Conservation (phyloP, 2,797 vertebrate species). For the Sebastes dallii region DNA sequence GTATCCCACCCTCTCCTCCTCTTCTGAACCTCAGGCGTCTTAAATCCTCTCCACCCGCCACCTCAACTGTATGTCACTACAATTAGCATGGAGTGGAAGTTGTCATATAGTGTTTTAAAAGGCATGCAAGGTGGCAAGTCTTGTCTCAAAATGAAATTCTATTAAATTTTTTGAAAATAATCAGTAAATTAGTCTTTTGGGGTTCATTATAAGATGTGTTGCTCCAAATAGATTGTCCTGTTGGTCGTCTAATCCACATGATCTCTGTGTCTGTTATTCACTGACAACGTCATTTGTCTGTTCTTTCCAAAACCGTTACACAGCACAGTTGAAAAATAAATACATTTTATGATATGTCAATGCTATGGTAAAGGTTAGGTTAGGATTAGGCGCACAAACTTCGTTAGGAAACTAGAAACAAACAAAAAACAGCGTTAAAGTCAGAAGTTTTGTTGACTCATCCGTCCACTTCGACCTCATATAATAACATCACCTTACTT, state of each 20-base stretch:
- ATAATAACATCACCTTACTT: neutral
- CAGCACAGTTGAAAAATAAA: neutral
- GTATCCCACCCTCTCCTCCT: slow-evolving; percentile 9
- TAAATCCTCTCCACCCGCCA: neutral
- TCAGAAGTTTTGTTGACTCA: neutral
- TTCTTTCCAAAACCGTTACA: neutral
- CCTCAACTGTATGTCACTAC: slow-evolving; percentile 17
- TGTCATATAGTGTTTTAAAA: neutral
- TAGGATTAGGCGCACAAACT: neutral
- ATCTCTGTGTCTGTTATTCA: too few relatives aligned
- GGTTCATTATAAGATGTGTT: neutral
- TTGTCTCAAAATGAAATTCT: neutral
- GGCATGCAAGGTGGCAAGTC: neutral
- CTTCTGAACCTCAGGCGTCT: slow-evolving; percentile 45
- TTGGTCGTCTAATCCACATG: neutral
- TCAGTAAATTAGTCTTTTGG: neutral
- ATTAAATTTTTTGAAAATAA: neutral
- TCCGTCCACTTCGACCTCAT: neutral
- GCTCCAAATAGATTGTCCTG: neutral
- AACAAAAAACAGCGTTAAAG: neutral
- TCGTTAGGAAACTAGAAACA: neutral
- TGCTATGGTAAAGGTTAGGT: neutral
- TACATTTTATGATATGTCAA: neutral
- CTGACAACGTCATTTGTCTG: neutral
- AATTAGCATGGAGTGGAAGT: neutral